A percentile compares a stretch with the other conserved stretches of the same genome.
Evolutionary conservation across 2,113 vertebrate species (phyloP).

Genomic region (Callipepla squamata): DNA sequence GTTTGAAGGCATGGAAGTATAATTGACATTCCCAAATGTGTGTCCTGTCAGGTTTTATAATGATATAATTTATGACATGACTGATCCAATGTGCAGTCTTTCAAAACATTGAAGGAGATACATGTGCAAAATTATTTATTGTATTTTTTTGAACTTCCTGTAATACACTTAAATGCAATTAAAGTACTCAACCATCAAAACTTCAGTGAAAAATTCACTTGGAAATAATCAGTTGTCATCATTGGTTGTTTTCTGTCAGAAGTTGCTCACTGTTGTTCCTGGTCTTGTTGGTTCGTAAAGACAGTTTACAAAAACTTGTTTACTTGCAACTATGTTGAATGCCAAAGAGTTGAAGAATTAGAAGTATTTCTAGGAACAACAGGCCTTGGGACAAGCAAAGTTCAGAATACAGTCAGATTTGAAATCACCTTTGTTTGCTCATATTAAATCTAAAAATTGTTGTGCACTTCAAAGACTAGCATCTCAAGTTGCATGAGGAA

Average conservation of each 20-base stretch:
- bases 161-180: background rate
- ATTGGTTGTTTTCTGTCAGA: background rate
- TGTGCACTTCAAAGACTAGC: background rate
- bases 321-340: background rate
- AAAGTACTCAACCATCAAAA: background rate
- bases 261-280: background rate
- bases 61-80: background rate
- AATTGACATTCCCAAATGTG: background rate
- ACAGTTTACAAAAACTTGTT: background rate
- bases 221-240: background rate
- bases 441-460: background rate
- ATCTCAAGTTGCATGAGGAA: background rate
- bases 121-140: background rate
- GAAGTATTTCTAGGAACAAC: background rate
- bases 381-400: background rate
- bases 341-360: background rate
- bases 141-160: background rate
- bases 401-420: background rate
- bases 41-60: background rate
- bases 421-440: background rate
- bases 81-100: background rate
- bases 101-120: background rate
- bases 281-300: background rate
- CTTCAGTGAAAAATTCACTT: background rate
- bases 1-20: background rate